Evolutionary conservation across 2,888 invertebrate species (phyloP).

Genomic region (Stenodera caucasica): DNA sequence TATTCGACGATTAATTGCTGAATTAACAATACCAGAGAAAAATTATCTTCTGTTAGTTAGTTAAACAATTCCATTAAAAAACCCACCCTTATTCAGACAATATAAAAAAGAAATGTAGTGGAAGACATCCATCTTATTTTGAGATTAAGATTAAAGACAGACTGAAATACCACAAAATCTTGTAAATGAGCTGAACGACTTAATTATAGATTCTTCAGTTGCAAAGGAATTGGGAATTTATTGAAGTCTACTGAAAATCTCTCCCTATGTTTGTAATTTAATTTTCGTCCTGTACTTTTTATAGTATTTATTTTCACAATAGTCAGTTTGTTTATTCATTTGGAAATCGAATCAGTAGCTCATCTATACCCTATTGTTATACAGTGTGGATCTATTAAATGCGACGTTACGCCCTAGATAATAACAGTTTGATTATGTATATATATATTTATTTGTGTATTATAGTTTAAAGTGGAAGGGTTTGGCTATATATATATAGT

Average conservation of each 20-base stretch:
- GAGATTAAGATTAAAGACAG: constrained; percentile 12
- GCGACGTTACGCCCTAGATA: constrained; percentile 47
- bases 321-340: constrained; percentile 2
- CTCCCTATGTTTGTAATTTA: too few relatives aligned
- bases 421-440: constrained; percentile 47
- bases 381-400: constrained; percentile 43
- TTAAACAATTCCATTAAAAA: neutral
- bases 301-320: neutral
- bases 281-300: too few relatives aligned
- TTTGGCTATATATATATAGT: constrained; percentile 19
- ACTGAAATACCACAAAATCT: neutral
- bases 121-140: constrained; percentile 7
- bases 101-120: neutral
- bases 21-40: too few relatives aligned
- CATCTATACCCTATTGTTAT: constrained; percentile 36
- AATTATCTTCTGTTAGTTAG: neutral
- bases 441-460: constrained; percentile 20
- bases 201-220: neutral
- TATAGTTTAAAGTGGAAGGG: constrained; percentile 15
- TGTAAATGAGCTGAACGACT: constrained; percentile 1
- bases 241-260: too few relatives aligned
- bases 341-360: constrained; percentile 32
- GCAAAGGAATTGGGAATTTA: neutral
- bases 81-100: neutral
- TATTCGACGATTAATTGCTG: too few relatives aligned